Evolutionary conservation across 2,113 vertebrate genomes (phyloP).

Genomic region (Notechis scutatus): DNA sequence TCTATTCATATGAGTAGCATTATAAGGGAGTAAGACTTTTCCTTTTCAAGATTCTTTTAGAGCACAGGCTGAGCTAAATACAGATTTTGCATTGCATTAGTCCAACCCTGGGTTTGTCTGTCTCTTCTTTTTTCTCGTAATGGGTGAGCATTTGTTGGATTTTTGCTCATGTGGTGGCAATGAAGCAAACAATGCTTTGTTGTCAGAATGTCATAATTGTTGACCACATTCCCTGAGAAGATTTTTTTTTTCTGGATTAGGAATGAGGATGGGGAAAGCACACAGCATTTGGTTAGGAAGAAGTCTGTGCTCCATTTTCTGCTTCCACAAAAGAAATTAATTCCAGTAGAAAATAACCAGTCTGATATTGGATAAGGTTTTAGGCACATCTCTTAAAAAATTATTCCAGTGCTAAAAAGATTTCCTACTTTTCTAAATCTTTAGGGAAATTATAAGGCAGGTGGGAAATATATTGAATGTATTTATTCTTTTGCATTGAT

Average conservation of each 20-base stretch:
- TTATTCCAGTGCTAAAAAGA: not conserved
- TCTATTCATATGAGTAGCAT: not conserved
- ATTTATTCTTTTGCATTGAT: not conserved
- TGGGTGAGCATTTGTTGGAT: too few species aligned
- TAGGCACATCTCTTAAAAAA: not conserved
- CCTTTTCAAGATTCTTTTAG: not conserved
- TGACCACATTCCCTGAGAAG: not conserved
- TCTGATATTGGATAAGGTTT: not conserved
- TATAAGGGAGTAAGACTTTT: not conserved
- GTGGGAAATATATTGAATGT: not conserved
- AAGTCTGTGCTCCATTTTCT: not conserved
- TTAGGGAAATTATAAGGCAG: not conserved
- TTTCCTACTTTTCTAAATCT: not conserved
- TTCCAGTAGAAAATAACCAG: not conserved
- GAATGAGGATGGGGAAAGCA: not conserved
- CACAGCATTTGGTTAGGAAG: not conserved
- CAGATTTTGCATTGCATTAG: not conserved
- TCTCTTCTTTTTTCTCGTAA: not conserved
- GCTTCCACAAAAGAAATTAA: not conserved
- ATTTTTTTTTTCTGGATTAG: not conserved
- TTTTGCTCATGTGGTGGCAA: not conserved
- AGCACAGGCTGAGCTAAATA: not conserved
- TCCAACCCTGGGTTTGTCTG: not conserved
- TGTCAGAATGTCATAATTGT: not conserved
- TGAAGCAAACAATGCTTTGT: not conserved